Evolutionary conservation across 1,140 invertebrate genomes (phyloP), one percentile per base, ranked within the genome.

Genomic region (Mylabris phalerata): DNA sequence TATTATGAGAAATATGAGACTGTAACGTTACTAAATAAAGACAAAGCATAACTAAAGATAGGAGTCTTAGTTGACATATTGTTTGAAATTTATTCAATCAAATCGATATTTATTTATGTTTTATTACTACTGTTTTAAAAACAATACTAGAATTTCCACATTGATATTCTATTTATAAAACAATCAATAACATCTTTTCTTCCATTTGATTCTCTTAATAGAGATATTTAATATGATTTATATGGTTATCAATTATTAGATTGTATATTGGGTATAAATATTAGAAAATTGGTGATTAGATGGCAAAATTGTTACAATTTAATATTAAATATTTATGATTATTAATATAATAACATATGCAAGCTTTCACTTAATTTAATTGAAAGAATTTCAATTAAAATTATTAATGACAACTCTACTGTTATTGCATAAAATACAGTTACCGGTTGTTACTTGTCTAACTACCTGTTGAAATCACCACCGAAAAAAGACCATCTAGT

Each of bases 61-160:
- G 49, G 55, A 57, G 57, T 40, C 58, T 45, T 51, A n/a, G 40
- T 60, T 58, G 58, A 63, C 58, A 60, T 60, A 63, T 58, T 60
- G 55, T 47, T 60, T 50, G 11, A 55, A 57, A 63, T 60, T 60
- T 60, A 65, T 59, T 57, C 51, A 62, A 55, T 55, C 52, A 47
- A 44, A 55, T 55, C 44, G 52, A 55, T 55, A 55, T 55, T 55
- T 55, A 45, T 47, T 55, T 55, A 55, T 54, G 51, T 54, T 32
- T 32, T 54, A 54, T 54, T 44, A 42, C 42, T 54, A 46, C 51
- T 54, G 51, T 54, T 44, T 45, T 41, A 4, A 4, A 7, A 32
- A 4, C 32, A 32, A 32, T 32, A 48, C 26, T 25, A 50, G 39
- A 9, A 49, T 39, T 39, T 32, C 48, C 25, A 49, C 25, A 27